A percentile compares a stretch with the other conserved stretches of the same genome.
phyloP scores from a whole-genome alignment of 1,140 invertebrate species.

The Contarinia nasturtii region DNA sequence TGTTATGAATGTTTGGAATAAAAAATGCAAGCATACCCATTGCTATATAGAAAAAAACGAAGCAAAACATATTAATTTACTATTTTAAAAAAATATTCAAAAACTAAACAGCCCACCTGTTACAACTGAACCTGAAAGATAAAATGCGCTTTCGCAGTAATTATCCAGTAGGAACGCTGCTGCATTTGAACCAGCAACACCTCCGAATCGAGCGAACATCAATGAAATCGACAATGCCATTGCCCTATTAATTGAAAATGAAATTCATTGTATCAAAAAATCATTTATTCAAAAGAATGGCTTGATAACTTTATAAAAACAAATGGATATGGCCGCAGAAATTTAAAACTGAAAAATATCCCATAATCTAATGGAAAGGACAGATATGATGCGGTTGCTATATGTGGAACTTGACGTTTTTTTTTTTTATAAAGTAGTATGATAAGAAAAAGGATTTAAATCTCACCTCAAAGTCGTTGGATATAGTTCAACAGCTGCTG shows the following conservation, averaged over 20 bases:
- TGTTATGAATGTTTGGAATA: conserved; percentile 1
- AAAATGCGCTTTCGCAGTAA: conserved; percentile 6
- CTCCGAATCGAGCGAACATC: conserved; percentile 14
- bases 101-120: conserved; percentile 2
- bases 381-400: too few species aligned
- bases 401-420: background rate
- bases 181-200: conserved; percentile 7
- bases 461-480: conserved; percentile 14
- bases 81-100: background rate
- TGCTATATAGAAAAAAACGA: background rate
- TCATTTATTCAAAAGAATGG: too few species aligned
- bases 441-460: background rate
- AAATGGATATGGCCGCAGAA: too few species aligned
- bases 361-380: too few species aligned
- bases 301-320: too few species aligned
- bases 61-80: background rate
- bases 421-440: background rate
- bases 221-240: conserved; percentile 17
- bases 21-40: conserved; percentile 5
- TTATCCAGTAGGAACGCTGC: conserved; percentile 6
- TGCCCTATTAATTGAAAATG: conserved; percentile 6
- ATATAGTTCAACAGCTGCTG: conserved; percentile 14
- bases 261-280: too few species aligned
- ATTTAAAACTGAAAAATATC: too few species aligned
- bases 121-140: conserved; percentile 3